These are phyloP conservation scores for Heterocephalus glaber DNA, from an alignment of 2,113 vertebrate genomes.

Conservation along the genomic window DNA sequence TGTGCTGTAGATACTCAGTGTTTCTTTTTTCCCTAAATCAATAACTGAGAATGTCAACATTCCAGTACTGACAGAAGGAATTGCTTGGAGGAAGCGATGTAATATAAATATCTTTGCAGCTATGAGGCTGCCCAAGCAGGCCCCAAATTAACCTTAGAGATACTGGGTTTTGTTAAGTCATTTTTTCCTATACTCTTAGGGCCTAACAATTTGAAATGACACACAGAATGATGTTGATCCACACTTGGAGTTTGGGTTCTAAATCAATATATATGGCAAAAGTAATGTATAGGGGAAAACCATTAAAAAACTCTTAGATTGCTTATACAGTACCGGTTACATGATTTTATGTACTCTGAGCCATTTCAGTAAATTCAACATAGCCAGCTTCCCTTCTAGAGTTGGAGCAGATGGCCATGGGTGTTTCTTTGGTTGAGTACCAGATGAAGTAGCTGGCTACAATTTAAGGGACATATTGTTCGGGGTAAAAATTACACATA, in stretches of 20 bases:
- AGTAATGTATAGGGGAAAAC: neutral
- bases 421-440: slow-evolving; percentile 76
- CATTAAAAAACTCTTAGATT: slow-evolving; percentile 12
- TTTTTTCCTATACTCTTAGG: neutral
- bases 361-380: slow-evolving; percentile 48
- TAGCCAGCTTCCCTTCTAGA: slow-evolving; percentile 58
- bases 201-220: neutral
- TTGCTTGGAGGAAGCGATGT: slow-evolving; percentile 2
- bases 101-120: neutral
- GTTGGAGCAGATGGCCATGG: slow-evolving; percentile 75
- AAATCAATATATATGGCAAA: neutral
- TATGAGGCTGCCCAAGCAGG: neutral
- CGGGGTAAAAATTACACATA: neutral
- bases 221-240: neutral
- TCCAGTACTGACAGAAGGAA: neutral
- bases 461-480: slow-evolving; percentile 73
- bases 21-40: slow-evolving; percentile 50
- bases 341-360: slow-evolving; percentile 12
- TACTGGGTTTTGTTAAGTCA: neutral
- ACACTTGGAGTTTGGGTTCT: neutral
- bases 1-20: neutral
- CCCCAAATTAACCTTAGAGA: neutral
- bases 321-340: neutral
- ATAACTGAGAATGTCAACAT: slow-evolving; percentile 12
- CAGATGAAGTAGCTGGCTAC: slow-evolving; percentile 77